phyloP scores from a whole-genome alignment of 2,113 vertebrate genomes.

The Colius striatus region DNA sequence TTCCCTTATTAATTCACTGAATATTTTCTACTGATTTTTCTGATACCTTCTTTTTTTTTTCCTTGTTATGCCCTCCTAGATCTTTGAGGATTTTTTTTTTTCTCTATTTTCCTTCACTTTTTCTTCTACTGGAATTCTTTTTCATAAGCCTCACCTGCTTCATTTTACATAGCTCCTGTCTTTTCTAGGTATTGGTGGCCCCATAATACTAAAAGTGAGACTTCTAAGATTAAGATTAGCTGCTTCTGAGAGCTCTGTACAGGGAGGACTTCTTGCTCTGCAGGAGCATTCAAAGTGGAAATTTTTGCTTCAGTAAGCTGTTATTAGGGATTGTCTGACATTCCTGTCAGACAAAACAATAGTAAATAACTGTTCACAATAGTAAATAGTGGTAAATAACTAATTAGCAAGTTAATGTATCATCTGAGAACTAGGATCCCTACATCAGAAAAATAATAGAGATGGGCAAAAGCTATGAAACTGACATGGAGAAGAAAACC shows the following conservation, averaged over 20 bases:
- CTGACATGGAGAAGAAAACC: not conserved
- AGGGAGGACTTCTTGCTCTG: not conserved
- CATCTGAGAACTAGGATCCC: not conserved
- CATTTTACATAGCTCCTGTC: not conserved
- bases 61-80: not conserved
- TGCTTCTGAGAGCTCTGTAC: not conserved
- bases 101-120: not conserved
- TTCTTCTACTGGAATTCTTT: not conserved
- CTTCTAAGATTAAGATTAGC: not conserved
- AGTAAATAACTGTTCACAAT: not conserved
- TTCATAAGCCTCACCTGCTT: not conserved
- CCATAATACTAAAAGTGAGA: not conserved
- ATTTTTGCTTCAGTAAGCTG: not conserved
- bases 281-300: not conserved
- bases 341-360: not conserved
- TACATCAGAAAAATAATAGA: not conserved
- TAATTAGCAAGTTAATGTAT: not conserved
- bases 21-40: not conserved
- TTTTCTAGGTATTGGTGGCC: not conserved
- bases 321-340: not conserved
- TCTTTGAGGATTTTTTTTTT: not conserved
- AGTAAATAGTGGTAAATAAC: not conserved
- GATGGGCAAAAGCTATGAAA: not conserved
- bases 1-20: not conserved
- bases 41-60: not conserved